These are phyloP conservation scores for Marisa cornuarietis DNA, from an alignment of 1,140 invertebrate species.

Conservation along the genomic window DNA sequence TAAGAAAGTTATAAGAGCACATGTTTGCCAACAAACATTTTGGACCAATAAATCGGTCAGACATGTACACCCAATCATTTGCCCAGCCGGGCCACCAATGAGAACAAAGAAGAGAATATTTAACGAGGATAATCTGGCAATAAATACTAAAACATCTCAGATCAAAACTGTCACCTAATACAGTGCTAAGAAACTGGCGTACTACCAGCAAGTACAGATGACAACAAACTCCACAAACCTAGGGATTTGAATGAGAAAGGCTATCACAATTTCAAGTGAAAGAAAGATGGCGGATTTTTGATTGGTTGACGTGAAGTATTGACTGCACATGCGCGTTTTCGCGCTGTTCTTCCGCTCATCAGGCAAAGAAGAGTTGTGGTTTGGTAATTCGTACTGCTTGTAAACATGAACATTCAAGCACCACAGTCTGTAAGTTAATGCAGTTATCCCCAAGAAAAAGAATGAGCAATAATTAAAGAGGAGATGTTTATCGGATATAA, in stretches of 20 bases:
- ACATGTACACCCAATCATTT: slow-evolving; percentile 57
- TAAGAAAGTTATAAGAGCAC: slow-evolving; percentile 10
- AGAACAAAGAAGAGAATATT: slow-evolving; percentile 46
- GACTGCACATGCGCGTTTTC: slow-evolving; percentile 12
- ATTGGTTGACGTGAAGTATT: slow-evolving; percentile 26
- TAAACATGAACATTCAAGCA: slow-evolving; percentile 12
- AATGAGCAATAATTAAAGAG: no score
- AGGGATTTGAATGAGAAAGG: neutral
- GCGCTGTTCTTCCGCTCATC: slow-evolving; percentile 2
- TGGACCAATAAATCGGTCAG: slow-evolving; percentile 61
- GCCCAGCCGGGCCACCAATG: slow-evolving; percentile 57
- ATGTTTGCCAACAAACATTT: slow-evolving; percentile 10
- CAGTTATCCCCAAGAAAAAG: no score
- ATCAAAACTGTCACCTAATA: neutral
- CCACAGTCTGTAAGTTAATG: slow-evolving; percentile 12
- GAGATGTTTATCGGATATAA: no score
- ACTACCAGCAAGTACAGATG: neutral
- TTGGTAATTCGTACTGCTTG: neutral
- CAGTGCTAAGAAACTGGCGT: neutral
- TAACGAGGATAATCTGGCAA: neutral
- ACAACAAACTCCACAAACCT: neutral
- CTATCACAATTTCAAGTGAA: neutral
- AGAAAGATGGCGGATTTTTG: slow-evolving; percentile 37
- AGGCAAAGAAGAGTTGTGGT: neutral
- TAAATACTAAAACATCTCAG: neutral